Evolutionary conservation across 1,140 invertebrate species (phyloP), one percentile per base, ranked within the genome.

Genomic region (Pinna nobilis): DNA sequence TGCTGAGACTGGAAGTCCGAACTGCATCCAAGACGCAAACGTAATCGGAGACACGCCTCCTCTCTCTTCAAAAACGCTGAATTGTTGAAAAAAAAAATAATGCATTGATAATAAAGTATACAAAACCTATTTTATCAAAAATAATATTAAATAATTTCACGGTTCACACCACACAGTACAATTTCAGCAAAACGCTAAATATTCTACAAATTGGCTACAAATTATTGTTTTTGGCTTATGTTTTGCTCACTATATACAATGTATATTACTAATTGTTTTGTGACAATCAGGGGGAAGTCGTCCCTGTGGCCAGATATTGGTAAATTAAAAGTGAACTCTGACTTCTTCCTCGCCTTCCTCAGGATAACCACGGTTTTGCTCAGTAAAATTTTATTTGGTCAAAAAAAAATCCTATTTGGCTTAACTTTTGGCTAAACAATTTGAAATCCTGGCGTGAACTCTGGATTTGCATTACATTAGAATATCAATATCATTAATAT

Each of bases 11-110:
- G 90, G 90, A 11, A 90, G 71, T 1, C 88, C 87, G 63, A 89
- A 89, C 18, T 85, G 67, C 73, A 91, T 87, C 90, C 89, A 91
- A 0, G 78, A 85, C 18, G 82, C 80, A 78, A 89, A 91, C 15
- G 84, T 90, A 9, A 91, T 73, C 3, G 78, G 76, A 3, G 78
- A 78, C 28, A 37, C 59, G 25, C 78, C 70, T 7, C 57, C 69
- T 39, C 78, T 63, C 35, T 74, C 49, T 6, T 76, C 66, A 59
- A 79, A 86, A 7, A 81, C 47, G 44, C 83, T 86, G 49, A 35
- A 75, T 9, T 51, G 32, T n/a, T 9, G 25, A 44, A 11, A 28
- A 57, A 41, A 28, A 15, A 20, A 28, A 20, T 18, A 44, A 44
- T 25, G n/a, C 7, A 57, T 41, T 32, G 9, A 39, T 20, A 37